phyloP scores from a whole-genome alignment of 2,888 invertebrate species.

The Drosophila antonietae region DNA sequence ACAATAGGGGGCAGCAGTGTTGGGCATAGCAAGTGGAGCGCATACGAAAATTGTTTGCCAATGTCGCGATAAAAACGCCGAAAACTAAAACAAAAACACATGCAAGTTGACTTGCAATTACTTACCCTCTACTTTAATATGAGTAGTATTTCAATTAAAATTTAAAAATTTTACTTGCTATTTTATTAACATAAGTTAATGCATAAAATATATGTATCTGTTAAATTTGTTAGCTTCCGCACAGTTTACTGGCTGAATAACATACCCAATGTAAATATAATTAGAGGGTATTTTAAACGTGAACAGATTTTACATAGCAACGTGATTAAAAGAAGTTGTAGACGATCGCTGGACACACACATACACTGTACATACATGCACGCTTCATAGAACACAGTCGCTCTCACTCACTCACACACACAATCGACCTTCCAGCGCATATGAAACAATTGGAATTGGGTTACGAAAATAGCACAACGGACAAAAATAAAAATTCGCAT shows the following conservation, averaged over 20 bases:
- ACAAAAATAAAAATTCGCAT: constrained; percentile 29
- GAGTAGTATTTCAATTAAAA: neutral
- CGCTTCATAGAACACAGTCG: constrained; percentile 48
- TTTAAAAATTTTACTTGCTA: neutral
- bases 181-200: neutral
- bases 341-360: constrained; percentile 18
- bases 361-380: constrained; percentile 4
- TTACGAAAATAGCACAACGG: constrained; percentile 58
- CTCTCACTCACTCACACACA: constrained; percentile 6
- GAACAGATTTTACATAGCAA: constrained; percentile 35
- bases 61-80: constrained; percentile 69
- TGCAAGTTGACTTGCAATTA: neutral
- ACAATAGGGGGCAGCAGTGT: constrained; percentile 3
- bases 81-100: constrained; percentile 30
- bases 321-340: constrained; percentile 31
- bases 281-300: constrained; percentile 44
- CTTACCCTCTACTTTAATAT: constrained; percentile 21
- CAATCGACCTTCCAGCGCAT: constrained; percentile 57
- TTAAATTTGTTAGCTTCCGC: neutral
- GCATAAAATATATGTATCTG: neutral
- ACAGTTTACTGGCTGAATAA: neutral
- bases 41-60: constrained; percentile 75
- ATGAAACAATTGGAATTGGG: constrained; percentile 59
- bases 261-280: neutral
- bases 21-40: constrained; percentile 76